Conservation (phyloP, 2,113 vertebrate species). For the Nettapus auritus region DNA sequence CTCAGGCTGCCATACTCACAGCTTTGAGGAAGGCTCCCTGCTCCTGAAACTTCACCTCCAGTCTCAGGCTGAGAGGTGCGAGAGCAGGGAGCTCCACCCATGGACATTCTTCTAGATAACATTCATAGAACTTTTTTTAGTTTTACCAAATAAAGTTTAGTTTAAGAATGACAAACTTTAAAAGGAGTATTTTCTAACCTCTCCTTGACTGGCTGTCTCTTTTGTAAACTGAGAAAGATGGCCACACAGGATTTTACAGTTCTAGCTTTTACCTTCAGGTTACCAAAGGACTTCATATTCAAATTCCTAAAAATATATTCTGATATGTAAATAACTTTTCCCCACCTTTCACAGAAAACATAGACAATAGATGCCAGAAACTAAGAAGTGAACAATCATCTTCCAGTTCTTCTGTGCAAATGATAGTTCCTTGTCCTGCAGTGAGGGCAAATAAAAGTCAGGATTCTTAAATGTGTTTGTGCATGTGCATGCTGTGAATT, state of each 20-base stretch:
- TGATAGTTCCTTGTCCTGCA: background rate
- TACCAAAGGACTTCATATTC: background rate
- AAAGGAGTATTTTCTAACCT: background rate
- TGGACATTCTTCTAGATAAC: background rate
- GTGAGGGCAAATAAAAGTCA: background rate
- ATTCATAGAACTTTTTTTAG: too few relatives aligned
- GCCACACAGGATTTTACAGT: background rate
- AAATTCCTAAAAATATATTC: background rate
- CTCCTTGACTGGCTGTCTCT: background rate
- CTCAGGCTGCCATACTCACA: rapidly evolving
- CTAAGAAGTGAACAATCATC: background rate
- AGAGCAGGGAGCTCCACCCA: background rate
- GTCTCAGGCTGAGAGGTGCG: background rate
- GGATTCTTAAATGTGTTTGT: background rate
- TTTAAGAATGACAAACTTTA: background rate
- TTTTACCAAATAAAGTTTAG: too few relatives aligned
- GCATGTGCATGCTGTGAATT: background rate
- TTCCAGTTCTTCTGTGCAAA: background rate
- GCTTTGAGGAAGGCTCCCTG: background rate
- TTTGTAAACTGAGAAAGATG: background rate
- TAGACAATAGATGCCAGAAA: background rate
- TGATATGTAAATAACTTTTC: background rate
- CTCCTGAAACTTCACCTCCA: background rate
- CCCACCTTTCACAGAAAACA: background rate
- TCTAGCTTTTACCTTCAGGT: background rate